A percentile compares a stretch with the other conserved stretches of the same genome.
These are phyloP conservation scores for Oscheius sp. DNA, from an alignment of 2,888 invertebrate species.

Conservation along the genomic window DNA sequence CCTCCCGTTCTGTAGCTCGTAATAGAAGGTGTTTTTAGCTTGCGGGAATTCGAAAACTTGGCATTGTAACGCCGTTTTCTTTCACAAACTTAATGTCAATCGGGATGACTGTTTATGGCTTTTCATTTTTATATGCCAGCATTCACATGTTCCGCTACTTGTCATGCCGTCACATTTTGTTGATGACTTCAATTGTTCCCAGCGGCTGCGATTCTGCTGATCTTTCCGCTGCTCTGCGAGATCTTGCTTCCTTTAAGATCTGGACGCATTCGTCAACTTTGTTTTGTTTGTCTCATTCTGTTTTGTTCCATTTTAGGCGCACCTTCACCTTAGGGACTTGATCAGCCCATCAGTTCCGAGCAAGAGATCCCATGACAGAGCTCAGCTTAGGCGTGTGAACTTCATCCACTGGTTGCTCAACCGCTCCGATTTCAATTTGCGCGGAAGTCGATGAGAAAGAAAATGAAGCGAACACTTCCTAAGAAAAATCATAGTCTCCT, in stretches of 20 bases:
- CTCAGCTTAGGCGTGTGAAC: constrained; percentile 24
- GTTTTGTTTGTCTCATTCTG: neutral
- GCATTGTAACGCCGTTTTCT: too few relatives aligned
- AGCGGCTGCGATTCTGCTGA: neutral
- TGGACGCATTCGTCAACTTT: neutral
- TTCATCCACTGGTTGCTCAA: constrained; percentile 9
- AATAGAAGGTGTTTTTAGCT: too few relatives aligned
- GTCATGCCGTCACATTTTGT: constrained; percentile 2
- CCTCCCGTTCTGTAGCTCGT: too few relatives aligned
- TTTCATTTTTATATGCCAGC: too few relatives aligned
- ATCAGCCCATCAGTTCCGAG: constrained; percentile 1
- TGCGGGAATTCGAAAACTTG: too few relatives aligned
- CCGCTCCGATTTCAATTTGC: constrained; percentile 24
- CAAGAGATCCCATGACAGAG: constrained; percentile 26
- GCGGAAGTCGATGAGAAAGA: constrained; percentile 6
- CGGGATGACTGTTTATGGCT: too few relatives aligned
- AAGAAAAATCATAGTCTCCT: neutral
- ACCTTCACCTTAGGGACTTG: neutral
- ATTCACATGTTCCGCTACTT: neutral
- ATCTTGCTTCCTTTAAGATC: neutral
- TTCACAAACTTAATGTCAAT: too few relatives aligned
- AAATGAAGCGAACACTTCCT: constrained; percentile 20
- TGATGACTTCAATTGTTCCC: constrained; percentile 30
- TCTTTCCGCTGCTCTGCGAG: neutral
- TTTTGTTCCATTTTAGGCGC: neutral